A percentile compares a stretch with the other conserved stretches of the same genome.
Conservation (phyloP, 2,113 vertebrate genomes). For the Phasianus colchicus region DNA sequence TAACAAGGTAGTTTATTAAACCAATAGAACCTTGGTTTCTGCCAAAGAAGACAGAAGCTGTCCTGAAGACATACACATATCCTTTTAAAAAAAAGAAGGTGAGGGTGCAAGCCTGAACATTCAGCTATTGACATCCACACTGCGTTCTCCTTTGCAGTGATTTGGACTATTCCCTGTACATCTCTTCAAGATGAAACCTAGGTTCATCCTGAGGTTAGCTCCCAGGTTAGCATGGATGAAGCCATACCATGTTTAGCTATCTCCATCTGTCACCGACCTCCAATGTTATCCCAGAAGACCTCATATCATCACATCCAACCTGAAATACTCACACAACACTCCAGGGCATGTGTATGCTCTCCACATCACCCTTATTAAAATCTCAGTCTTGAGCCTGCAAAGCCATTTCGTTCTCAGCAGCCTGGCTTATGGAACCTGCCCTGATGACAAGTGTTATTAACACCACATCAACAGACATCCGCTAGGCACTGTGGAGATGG, state of each 20-base stretch:
- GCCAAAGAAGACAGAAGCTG: not conserved
- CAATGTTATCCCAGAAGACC: conserved; percentile 48
- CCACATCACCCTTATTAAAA: conserved; percentile 55
- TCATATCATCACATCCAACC: not conserved
- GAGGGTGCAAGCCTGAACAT: not conserved
- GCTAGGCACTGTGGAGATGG: not conserved
- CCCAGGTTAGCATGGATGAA: not conserved
- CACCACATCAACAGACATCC: conserved; percentile 36
- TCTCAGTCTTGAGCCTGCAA: conserved; percentile 26
- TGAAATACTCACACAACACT: conserved; percentile 61
- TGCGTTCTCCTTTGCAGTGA: not conserved
- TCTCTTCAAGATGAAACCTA: not conserved
- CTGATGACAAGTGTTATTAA: conserved; percentile 47
- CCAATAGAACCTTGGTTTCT: not conserved
- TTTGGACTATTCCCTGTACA: not conserved
- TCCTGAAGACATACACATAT: not conserved
- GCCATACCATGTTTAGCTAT: conserved; percentile 24
- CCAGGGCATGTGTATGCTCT: conserved; percentile 48
- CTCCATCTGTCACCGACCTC: conserved; percentile 51
- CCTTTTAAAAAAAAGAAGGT: not conserved
- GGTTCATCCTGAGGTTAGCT: conserved; percentile 43
- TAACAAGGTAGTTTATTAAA: not conserved
- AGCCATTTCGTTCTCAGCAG: conserved; percentile 27
- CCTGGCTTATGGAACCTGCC: conserved; percentile 19
- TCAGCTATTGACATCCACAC: not conserved